phyloP scores from a whole-genome alignment of 2,797 vertebrate species.

The Toxotes lorentzi region DNA sequence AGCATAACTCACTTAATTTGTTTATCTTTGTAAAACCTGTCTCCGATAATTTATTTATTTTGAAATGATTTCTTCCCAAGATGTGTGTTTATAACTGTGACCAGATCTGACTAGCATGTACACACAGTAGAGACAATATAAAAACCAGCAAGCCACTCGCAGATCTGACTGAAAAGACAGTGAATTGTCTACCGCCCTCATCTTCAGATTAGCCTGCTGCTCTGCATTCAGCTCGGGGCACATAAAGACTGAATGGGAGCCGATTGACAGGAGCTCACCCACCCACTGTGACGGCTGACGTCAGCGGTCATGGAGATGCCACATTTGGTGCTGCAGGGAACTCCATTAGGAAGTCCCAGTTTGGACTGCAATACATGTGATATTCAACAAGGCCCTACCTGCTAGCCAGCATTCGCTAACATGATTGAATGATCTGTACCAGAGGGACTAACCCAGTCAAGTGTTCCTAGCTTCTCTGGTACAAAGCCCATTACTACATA shows the following conservation, averaged over 20 bases:
- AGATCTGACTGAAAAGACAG: background rate
- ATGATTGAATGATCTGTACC: conserved; percentile 8
- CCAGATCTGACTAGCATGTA: background rate
- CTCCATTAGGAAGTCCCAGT: conserved; percentile 31
- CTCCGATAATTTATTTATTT: background rate
- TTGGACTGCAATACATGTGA: conserved; percentile 20
- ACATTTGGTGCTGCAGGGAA: conserved; percentile 29
- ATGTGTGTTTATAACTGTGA: background rate
- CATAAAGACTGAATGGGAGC: conserved; percentile 68
- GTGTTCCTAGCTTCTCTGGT: conserved; percentile 33
- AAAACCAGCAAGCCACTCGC: background rate
- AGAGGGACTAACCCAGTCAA: conserved; percentile 13
- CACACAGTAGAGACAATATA: conserved; percentile 4
- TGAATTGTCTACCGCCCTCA: conserved; percentile 9
- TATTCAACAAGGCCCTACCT: conserved; percentile 30
- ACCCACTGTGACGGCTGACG: conserved; percentile 47
- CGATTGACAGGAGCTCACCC: conserved; percentile 44
- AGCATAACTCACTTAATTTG: background rate
- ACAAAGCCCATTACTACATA: conserved; percentile 14
- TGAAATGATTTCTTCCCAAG: background rate
- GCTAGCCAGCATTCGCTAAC: background rate
- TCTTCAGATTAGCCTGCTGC: conserved; percentile 17
- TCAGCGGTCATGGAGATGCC: conserved; percentile 25
- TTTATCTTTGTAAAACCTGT: background rate
- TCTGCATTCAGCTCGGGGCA: conserved; percentile 39